Evolutionary conservation across 1,140 invertebrate genomes (phyloP), one percentile per base, ranked within the genome.

Genomic region (Apis dorsata): DNA sequence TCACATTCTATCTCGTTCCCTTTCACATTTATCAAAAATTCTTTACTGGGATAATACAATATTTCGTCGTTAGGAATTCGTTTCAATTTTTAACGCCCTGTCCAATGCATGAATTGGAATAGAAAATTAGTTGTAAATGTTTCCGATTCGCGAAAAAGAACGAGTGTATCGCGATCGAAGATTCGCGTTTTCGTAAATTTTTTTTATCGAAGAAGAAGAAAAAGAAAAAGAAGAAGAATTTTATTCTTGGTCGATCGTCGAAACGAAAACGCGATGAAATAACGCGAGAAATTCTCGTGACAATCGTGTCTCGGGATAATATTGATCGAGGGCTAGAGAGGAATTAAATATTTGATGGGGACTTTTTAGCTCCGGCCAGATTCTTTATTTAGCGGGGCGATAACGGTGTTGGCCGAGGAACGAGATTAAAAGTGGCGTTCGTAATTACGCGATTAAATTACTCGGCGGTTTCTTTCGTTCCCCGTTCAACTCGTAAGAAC

Each of bases 361-460:
- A 71, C 55, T 51, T 70, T 21, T 60, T n/a, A 72, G 12, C 19
- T 3, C 51, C 34, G 21, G 19, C 19, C 24, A 28, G 55, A 75
- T 66, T 75, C 79, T 81, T 75, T 81, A 59, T 66, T 75, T 66
- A 17, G 2, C 19, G n/a, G 75, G 59, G 59, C 73, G 79, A 81
- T 81, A 75, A 65, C 71, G 71, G 59, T 57, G 79, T 66, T 71
- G 51, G n/a, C 12, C 2, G 11, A 24, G 17, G 28, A 9, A 21
- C 21, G 60, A 34, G 59, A 81, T 81, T 74, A 73, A 81, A 74
- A 81, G 59, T 44, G 60, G 13, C 55, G 68, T 74, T 19, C 51
- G 60, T 55, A 80, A 65, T 74, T 80, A 65, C 79, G 28, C 60
- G 60, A 74, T 80, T 80, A 63, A 74, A 80, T 73, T 74, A 44